phyloP scores from a whole-genome alignment of 2,113 vertebrate species.

The Grammomys surdaster region DNA sequence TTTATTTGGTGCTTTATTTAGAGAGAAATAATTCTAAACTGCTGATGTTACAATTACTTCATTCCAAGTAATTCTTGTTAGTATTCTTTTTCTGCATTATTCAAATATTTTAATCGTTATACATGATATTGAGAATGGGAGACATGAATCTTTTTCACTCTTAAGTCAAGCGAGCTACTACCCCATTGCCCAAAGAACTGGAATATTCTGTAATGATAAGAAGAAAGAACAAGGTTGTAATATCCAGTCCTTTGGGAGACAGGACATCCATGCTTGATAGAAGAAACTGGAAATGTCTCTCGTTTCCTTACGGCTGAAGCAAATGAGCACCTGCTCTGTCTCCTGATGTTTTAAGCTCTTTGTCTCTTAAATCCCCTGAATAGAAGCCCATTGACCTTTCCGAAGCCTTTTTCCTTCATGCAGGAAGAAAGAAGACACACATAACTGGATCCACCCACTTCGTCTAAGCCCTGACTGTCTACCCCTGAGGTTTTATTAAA shows the following conservation, averaged over 20 bases:
- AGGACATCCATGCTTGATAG: not conserved
- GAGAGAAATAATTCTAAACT: not conserved
- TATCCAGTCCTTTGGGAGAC: not conserved
- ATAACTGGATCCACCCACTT: not conserved
- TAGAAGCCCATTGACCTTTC: not conserved
- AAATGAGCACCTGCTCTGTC: not conserved
- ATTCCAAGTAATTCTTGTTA: constrained; percentile 12
- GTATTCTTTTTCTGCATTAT: constrained; percentile 33
- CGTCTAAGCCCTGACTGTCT: not conserved
- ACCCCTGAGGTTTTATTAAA: not conserved
- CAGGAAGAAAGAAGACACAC: not conserved
- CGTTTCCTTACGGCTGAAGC: not conserved
- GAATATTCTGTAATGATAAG: not conserved
- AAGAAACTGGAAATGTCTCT: not conserved
- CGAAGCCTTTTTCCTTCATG: not conserved
- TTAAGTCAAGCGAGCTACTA: not conserved
- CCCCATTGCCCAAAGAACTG: not conserved
- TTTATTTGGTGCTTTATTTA: not conserved
- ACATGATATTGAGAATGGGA: not conserved
- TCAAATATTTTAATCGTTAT: constrained; percentile 5
- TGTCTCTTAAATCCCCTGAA: not conserved
- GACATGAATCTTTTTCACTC: not conserved
- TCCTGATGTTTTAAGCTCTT: not conserved
- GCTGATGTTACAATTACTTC: constrained; percentile 16
- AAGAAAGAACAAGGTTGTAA: not conserved